Percentiles rank a stretch among this genome's conserved stretches.
phyloP scores from a whole-genome alignment of 2,888 invertebrate genomes.

The Galeopsomyia nigrocyanea region DNA sequence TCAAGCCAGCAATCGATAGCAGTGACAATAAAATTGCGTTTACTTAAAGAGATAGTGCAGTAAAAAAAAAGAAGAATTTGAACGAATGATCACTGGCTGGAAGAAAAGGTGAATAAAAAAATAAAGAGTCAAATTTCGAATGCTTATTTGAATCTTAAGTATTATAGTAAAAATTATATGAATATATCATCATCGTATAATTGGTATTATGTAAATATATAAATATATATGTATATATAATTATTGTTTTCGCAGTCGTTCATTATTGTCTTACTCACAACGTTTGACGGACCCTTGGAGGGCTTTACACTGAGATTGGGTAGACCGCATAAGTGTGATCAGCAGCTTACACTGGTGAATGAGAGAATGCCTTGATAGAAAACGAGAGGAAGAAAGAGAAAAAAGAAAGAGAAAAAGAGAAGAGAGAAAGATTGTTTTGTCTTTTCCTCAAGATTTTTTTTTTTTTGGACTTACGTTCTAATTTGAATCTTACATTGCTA shows the following conservation, averaged over 20 bases:
- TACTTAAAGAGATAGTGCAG: background rate
- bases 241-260: slow-evolving; percentile 46
- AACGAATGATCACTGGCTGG: slow-evolving; percentile 8
- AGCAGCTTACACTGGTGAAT: slow-evolving; percentile 42
- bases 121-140: slow-evolving; percentile 19
- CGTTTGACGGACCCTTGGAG: slow-evolving; percentile 46
- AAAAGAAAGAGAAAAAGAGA: background rate
- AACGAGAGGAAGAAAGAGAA: slow-evolving; percentile 49
- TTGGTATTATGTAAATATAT: too few species aligned
- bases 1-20: slow-evolving; percentile 32
- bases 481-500: background rate
- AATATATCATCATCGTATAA: too few species aligned
- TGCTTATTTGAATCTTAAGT: background rate
- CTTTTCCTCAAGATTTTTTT: slow-evolving; percentile 36
- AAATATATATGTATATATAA: slow-evolving; percentile 19
- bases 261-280: slow-evolving; percentile 48
- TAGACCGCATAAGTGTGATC: too few species aligned
- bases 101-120: slow-evolving; percentile 4
- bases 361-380: slow-evolving; percentile 44
- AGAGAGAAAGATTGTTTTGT: background rate
- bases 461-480: slow-evolving; percentile 45
- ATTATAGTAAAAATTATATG: too few species aligned
- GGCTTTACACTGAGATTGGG: too few species aligned
- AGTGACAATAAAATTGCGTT: slow-evolving; percentile 6
- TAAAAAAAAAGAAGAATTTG: background rate